phyloP scores from a whole-genome alignment of 1,140 invertebrate species.

The Condylostylus longicornis region DNA sequence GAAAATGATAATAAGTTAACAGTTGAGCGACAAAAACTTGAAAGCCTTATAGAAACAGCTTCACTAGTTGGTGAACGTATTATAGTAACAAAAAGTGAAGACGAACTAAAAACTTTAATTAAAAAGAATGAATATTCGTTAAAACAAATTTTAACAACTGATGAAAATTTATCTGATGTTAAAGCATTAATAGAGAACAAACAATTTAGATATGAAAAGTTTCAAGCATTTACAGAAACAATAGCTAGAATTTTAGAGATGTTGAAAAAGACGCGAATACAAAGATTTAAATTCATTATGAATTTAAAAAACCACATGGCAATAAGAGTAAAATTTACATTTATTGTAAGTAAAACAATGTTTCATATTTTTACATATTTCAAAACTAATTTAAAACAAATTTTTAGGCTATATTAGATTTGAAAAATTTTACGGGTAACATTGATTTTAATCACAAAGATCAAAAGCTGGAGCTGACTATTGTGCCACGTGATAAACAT shows the following conservation, averaged over 20 bases:
- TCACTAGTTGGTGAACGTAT: too few relatives aligned
- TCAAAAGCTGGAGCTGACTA: constrained; percentile 40
- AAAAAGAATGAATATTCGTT: too few relatives aligned
- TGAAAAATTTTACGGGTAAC: constrained; percentile 35
- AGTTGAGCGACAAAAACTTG: too few relatives aligned
- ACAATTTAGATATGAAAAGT: constrained; percentile 3
- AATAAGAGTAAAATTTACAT: constrained; percentile 7
- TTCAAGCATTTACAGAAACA: constrained; percentile 1
- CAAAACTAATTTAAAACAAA: constrained; percentile 4
- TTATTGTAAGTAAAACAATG: constrained; percentile 9
- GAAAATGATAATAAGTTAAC: too few relatives aligned
- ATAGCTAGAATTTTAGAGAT: too few relatives aligned
- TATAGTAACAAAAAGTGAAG: too few relatives aligned
- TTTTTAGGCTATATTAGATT: constrained; percentile 6
- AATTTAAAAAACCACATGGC: constrained; percentile 10
- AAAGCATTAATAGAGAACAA: constrained; percentile 2
- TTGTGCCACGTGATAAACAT: constrained; percentile 37
- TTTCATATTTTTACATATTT: constrained; percentile 1
- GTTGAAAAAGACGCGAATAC: constrained; percentile 4
- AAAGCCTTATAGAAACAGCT: too few relatives aligned
- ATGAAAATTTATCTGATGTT: too few relatives aligned
- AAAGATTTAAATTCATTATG: constrained; percentile 6
- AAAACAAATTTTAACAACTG: too few relatives aligned
- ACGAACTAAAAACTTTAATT: too few relatives aligned
- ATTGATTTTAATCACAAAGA: constrained; percentile 45